Evolutionary conservation across 30 jellyfish, hydroid and myxozoan genomes (phyloP).

Genomic region (Cassiopea xamachana): DNA sequence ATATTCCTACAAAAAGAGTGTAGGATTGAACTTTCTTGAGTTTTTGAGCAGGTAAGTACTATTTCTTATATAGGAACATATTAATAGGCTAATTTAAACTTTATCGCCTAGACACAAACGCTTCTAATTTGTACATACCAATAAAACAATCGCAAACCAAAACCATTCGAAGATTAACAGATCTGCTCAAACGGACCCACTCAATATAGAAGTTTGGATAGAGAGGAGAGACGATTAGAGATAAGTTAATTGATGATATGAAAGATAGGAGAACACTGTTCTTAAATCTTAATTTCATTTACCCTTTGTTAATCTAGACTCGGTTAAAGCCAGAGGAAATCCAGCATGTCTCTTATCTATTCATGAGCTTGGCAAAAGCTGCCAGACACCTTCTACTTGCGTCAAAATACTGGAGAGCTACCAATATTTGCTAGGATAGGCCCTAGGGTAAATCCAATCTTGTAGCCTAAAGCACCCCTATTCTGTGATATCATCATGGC

Average conservation of each 20-base stretch:
- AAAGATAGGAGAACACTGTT: not conserved
- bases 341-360: conserved; percentile 3
- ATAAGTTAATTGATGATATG: not conserved
- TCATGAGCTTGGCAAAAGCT: not conserved
- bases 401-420: not conserved
- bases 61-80: too few species aligned
- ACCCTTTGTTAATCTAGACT: not conserved
- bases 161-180: not conserved
- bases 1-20: too few species aligned
- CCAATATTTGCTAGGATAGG: not conserved
- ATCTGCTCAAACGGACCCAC: not conserved
- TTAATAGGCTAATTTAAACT: too few species aligned
- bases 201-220: not conserved
- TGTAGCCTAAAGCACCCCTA: too few species aligned
- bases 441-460: not conserved
- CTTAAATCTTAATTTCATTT: not conserved
- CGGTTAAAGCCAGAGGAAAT: not conserved
- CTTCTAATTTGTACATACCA: too few species aligned
- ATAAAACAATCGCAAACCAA: too few species aligned
- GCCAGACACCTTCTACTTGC: not conserved
- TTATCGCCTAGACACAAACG: too few species aligned
- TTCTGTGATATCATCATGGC: too few species aligned
- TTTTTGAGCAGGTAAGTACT: too few species aligned
- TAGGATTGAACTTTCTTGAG: too few species aligned
- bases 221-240: not conserved